A percentile compares a stretch with the other conserved stretches of the same genome.
Evolutionary conservation across 1,140 invertebrate genomes (phyloP).

Genomic region (Drosophila baimaii): DNA sequence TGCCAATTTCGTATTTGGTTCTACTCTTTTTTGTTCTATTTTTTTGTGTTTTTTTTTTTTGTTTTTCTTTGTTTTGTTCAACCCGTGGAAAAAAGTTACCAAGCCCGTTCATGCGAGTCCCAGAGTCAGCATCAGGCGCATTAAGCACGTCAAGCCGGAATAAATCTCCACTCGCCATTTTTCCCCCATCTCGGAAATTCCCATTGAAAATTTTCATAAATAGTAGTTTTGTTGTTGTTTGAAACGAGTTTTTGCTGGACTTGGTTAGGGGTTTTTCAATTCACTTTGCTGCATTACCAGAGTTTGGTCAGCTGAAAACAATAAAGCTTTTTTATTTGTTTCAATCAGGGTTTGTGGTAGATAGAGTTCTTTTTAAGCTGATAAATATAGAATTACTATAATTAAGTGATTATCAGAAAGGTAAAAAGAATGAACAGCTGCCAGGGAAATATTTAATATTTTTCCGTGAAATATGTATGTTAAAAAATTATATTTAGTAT

Average conservation of each 20-base stretch:
- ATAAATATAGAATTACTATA: neutral
- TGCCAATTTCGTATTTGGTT: constrained; percentile 49
- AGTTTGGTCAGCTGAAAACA: neutral
- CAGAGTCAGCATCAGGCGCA: constrained; percentile 22
- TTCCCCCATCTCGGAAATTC: neutral
- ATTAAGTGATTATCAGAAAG: neutral
- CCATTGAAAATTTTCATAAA: constrained; percentile 6
- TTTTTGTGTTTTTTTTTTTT: constrained; percentile 23
- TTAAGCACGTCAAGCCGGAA: constrained; percentile 38
- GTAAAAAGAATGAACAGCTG: no score
- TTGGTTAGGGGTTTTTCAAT: neutral
- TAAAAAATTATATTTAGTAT: neutral
- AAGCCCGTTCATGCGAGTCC: constrained; percentile 42
- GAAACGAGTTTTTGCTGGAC: neutral
- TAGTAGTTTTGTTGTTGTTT: neutral
- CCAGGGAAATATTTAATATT: neutral
- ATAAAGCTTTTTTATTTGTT: neutral
- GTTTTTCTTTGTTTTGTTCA: constrained; percentile 9
- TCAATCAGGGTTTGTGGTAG: no score
- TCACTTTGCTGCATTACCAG: constrained; percentile 3
- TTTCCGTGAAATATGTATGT: neutral
- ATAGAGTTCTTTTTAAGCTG: neutral
- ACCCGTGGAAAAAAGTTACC: constrained; percentile 33
- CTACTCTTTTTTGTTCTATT: constrained; percentile 5
- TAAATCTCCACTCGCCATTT: constrained; percentile 26